Evolutionary conservation across 2,888 invertebrate genomes (phyloP).

Genomic region (Ditula angustiorana): DNA sequence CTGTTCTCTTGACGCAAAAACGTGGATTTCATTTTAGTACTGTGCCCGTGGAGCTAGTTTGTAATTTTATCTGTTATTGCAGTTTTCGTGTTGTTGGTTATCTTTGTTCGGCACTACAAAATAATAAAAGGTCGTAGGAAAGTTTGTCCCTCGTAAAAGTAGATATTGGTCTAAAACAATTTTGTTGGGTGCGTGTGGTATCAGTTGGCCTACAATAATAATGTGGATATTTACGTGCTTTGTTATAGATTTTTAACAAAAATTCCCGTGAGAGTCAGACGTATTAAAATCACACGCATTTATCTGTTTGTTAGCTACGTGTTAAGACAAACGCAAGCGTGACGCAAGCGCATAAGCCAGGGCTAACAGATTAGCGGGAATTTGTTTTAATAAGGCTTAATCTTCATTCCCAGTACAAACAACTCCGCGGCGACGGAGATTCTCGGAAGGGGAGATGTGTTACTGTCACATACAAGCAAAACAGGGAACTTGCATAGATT

Average conservation of each 20-base stretch:
- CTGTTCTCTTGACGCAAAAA: neutral
- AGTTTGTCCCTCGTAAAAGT: conserved; percentile 23
- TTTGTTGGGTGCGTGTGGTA: neutral
- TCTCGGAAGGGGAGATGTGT: neutral
- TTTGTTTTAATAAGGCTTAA: conserved; percentile 4
- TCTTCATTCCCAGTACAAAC: neutral
- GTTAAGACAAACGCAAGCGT: neutral
- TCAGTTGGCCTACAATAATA: no score
- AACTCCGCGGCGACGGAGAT: neutral
- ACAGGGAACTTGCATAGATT: no score
- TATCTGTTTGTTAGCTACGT: neutral
- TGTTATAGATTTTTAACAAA: no score
- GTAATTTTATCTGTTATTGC: conserved; percentile 38
- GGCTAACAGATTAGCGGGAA: neutral
- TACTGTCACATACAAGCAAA: no score
- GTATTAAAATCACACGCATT: no score
- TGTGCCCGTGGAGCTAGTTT: conserved; percentile 10
- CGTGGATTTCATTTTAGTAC: conserved; percentile 5
- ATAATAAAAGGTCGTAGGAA: conserved; percentile 32
- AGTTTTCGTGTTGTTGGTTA: conserved; percentile 33
- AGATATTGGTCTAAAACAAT: conserved; percentile 25
- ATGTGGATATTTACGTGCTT: no score
- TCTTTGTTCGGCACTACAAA: conserved; percentile 26
- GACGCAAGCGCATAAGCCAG: neutral
- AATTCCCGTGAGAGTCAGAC: no score